Evolutionary conservation across 2,888 invertebrate genomes (phyloP).

Genomic region (Heliconius charithonia): DNA sequence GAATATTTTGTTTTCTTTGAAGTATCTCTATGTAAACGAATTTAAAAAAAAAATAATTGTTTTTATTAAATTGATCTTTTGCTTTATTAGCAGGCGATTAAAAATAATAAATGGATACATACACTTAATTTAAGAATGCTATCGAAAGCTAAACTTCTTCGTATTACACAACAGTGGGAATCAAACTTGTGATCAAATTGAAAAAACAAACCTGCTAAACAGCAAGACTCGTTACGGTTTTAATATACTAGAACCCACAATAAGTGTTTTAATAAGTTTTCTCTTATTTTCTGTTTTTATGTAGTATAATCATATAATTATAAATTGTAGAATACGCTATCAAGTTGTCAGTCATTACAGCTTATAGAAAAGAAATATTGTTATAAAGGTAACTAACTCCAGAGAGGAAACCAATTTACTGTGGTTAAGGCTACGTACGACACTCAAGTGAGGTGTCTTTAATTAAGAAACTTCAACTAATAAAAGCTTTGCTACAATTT

Average conservation of each 20-base stretch:
- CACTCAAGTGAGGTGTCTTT: no score
- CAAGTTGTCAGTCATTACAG: neutral
- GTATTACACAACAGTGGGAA: no score
- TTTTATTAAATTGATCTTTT: no score
- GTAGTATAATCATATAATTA: neutral
- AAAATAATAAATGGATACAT: no score
- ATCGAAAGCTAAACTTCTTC: no score
- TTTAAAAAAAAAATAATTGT: neutral
- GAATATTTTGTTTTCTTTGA: neutral
- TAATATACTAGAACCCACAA: neutral
- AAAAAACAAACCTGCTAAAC: no score
- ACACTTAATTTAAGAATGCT: no score
- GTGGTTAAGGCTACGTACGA: no score
- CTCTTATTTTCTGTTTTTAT: neutral
- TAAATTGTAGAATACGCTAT: neutral
- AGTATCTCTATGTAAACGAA: neutral
- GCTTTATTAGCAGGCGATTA: no score
- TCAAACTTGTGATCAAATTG: no score
- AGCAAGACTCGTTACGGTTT: neutral
- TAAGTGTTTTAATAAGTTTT: neutral
- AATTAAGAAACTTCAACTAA: slow-evolving; percentile 8
- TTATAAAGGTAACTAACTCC: neutral
- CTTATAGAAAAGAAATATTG: neutral
- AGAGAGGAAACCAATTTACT: slow-evolving; percentile 11
- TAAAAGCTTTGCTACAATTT: slow-evolving; percentile 13